phyloP scores from a whole-genome alignment of 2,888 invertebrate genomes.

The Tiphia femorata region DNA sequence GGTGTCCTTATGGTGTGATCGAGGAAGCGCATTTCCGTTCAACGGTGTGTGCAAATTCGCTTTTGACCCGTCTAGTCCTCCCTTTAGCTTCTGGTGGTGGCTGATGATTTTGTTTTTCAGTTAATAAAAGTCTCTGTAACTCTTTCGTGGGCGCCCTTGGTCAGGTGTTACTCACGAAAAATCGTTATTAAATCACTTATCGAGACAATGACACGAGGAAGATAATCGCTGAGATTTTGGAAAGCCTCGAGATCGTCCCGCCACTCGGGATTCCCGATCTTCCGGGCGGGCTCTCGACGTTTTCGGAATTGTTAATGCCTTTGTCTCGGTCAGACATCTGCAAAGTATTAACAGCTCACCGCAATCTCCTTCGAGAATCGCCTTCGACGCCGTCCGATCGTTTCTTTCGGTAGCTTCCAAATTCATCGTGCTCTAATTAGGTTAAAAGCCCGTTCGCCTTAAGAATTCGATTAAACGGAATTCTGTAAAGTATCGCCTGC shows the following conservation, averaged over 20 bases:
- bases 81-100: no score
- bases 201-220: constrained; percentile 10
- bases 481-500: no score
- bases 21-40: neutral
- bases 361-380: constrained; percentile 12
- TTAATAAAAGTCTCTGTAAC: no score
- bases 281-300: neutral
- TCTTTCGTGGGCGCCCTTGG: no score
- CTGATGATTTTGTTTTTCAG: no score
- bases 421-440: no score
- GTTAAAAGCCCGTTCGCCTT: no score
- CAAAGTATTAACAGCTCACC: constrained; percentile 25
- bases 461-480: no score
- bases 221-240: constrained; percentile 16
- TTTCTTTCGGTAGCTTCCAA: no score
- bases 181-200: constrained; percentile 16
- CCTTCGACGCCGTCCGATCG: constrained; percentile 10
- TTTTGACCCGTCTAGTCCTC: no score
- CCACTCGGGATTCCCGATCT: constrained; percentile 25
- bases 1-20: neutral
- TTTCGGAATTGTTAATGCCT: constrained; percentile 20
- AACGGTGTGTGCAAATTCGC: neutral
- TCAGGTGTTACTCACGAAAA: no score
- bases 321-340: constrained; percentile 20
- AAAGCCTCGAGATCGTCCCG: neutral